Conservation (phyloP, 2,888 invertebrate species). For the Xestia ashworthii region DNA sequence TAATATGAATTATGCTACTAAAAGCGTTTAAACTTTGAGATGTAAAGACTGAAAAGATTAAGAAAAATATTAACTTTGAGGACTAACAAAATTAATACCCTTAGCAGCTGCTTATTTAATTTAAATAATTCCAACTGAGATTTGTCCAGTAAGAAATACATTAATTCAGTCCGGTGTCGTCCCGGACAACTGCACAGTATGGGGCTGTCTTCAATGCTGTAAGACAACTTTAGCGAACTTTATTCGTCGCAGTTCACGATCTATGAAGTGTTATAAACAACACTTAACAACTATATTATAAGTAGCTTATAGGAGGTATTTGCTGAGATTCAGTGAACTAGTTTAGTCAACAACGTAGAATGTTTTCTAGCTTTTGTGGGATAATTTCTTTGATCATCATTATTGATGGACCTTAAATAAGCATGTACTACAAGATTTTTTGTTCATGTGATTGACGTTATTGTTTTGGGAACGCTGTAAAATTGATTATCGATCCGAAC, state of each 20-base stretch:
- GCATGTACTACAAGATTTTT: not conserved
- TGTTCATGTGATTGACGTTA: not conserved
- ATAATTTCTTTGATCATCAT: not conserved
- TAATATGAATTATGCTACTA: constrained; percentile 48
- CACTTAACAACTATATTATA: constrained; percentile 44
- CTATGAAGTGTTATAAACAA: constrained; percentile 63
- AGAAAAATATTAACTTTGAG: constrained; percentile 51
- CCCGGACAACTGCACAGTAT: constrained; percentile 53
- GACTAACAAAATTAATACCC: constrained; percentile 56
- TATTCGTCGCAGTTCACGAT: constrained; percentile 64
- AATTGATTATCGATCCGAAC: not conserved
- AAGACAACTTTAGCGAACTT: constrained; percentile 64
- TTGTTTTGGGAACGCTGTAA: not conserved
- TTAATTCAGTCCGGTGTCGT: constrained; percentile 54
- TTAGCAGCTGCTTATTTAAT: constrained; percentile 54
- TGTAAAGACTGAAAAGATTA: constrained; percentile 37
- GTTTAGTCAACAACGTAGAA: constrained; percentile 9
- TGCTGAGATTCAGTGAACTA: constrained; percentile 16
- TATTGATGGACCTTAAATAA: not conserved
- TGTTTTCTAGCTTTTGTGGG: not conserved
- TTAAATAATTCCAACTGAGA: constrained; percentile 56
- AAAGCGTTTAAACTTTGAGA: constrained; percentile 49
- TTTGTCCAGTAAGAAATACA: constrained; percentile 61
- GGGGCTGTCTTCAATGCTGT: constrained; percentile 57
- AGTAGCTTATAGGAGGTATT: constrained; percentile 15